phyloP scores from a whole-genome alignment of 1,140 invertebrate genomes.

The Anoplophora glabripennis region DNA sequence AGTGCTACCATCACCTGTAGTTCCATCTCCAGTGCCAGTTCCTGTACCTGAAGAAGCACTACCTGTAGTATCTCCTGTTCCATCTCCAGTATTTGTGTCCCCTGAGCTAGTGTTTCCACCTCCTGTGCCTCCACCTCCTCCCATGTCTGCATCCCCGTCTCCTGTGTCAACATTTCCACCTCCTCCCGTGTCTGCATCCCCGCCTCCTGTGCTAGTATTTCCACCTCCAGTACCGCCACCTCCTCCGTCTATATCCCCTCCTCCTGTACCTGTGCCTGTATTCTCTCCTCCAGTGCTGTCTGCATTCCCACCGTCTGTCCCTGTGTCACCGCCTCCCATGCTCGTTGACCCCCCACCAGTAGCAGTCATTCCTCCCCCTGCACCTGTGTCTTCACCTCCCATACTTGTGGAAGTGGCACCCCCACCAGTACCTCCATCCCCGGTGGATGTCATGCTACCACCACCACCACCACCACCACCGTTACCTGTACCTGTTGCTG shows the following conservation, averaged over 20 bases:
- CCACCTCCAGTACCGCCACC: neutral
- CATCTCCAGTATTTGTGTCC: neutral
- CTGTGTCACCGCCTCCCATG: conserved; percentile 2
- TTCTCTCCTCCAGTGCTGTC: neutral
- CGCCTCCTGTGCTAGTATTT: conserved; percentile 6
- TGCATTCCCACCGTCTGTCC: neutral
- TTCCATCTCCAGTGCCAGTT: conserved; percentile 49
- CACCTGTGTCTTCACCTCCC: neutral
- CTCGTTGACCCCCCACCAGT: conserved; percentile 3
- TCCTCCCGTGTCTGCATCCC: neutral
- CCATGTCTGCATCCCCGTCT: neutral
- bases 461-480: conserved; percentile 12
- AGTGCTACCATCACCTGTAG: conserved; percentile 47
- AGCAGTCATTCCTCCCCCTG: conserved; percentile 6
- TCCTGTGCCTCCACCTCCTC: conserved; percentile 4
- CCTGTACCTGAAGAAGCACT: conserved; percentile 23
- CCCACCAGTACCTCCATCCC: neutral
- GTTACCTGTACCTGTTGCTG: conserved; percentile 12
- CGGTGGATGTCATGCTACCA: conserved; percentile 7
- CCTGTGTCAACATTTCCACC: conserved; percentile 1
- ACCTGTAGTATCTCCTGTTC: neutral
- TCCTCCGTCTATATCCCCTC: conserved; percentile 2
- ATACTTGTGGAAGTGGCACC: neutral
- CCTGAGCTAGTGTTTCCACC: neutral
- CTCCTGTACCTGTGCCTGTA: neutral